These are phyloP conservation scores for Diglossa brunneiventris DNA, from an alignment of 2,113 vertebrate species.

Conservation along the genomic window DNA sequence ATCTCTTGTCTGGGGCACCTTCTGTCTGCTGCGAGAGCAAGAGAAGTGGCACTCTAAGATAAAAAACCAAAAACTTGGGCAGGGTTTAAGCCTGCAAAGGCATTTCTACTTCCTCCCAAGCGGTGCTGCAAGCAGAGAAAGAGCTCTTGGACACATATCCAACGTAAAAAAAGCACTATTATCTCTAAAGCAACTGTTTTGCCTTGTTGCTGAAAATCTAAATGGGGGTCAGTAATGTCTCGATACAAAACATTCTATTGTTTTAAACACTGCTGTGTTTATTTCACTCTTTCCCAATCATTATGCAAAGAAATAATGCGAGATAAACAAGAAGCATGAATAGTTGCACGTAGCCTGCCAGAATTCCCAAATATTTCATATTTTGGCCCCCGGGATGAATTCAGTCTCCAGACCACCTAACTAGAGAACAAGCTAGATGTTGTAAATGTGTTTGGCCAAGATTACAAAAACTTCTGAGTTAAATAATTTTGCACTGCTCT, in stretches of 20 bases:
- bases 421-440: background rate
- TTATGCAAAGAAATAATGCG: conserved; percentile 10
- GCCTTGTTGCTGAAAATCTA: background rate
- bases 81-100: background rate
- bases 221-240: background rate
- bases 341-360: background rate
- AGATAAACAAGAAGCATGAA: conserved; percentile 40
- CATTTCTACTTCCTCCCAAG: background rate
- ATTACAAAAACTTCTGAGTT: conserved; percentile 16
- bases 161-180: background rate
- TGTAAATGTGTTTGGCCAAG: conserved; percentile 10
- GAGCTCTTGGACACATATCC: background rate
- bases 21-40: background rate
- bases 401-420: conserved; percentile 60
- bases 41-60: background rate
- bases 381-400: background rate
- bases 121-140: background rate
- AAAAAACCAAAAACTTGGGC: background rate
- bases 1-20: background rate
- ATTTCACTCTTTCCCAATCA: conserved; percentile 18
- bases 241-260: background rate
- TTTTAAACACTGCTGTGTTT: conserved; percentile 37
- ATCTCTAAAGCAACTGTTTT: background rate
- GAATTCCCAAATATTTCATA: conserved; percentile 53
- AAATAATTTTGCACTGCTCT: background rate